Evolutionary conservation across 2,113 vertebrate species (phyloP), one percentile per base, ranked within the genome.

Genomic region (Cyprinus carpio): DNA sequence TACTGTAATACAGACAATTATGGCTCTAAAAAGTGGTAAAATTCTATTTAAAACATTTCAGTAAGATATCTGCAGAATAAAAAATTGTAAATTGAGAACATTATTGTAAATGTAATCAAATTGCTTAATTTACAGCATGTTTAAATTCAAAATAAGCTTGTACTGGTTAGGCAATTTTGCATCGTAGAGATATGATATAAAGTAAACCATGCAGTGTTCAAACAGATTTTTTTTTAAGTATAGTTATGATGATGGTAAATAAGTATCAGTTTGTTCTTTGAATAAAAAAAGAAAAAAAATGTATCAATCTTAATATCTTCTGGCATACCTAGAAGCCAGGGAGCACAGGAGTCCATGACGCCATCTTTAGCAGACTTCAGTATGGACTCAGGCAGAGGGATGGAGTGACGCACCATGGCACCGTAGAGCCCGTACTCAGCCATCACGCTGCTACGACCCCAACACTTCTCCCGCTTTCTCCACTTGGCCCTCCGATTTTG

Each of bases 311-410:
- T 77, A 15, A 78, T 62, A 6, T 37, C 37, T 43, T 43, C 75
- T 37, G 80, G 23, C 97, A 96, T 95, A 99, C 98, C 98, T 83
- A 99, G 95, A 81, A 99, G 95, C 98, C 98, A 99, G 2, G 98
- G 98, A 83, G 98, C 98, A 2, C 98, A 99, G 92, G 98, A 99
- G 90, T 99, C 98, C 98, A 99, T 99, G 93, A 99, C 96, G 92
- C 98, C 98, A 0, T 99, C 98, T 94, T 99, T 99, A 88, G 98
- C 98, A 0, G 98, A 99, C 91, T 99, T 99, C 90, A 99, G 96
- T 91, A 99, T 99, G 89, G 98, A 99, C 90, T 99, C 98, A 0
- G 98, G 98, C 91, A 99, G 95, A 0, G 98, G 98, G 88, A 99
- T 99, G 83, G 98, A 99, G 88, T 99, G 98, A 75, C 98, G 96